These are phyloP conservation scores for Orius laevigatus DNA, from an alignment of 1,140 invertebrate genomes.

Conservation along the genomic window DNA sequence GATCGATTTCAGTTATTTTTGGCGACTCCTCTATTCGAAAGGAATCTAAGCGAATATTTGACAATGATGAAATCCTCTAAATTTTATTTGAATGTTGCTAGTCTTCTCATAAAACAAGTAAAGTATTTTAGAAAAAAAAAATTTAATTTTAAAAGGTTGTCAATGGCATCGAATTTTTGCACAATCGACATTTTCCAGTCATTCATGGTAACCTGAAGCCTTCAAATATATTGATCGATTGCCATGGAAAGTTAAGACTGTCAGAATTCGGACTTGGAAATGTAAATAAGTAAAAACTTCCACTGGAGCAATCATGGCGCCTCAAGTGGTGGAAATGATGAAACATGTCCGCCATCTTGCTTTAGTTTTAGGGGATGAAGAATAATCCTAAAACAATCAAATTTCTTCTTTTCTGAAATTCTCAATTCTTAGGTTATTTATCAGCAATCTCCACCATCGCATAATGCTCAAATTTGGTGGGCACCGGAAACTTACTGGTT, in stretches of 20 bases:
- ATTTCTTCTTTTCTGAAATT: no score
- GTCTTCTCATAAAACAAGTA: conserved; percentile 8
- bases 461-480: conserved; percentile 26
- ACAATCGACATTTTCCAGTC: conserved; percentile 23
- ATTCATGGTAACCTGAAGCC: conserved; percentile 30
- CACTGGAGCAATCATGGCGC: neutral
- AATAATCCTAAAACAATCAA: no score
- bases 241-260: conserved; percentile 24
- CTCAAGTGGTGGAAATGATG: neutral
- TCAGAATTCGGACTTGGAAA: conserved; percentile 28
- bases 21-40: conserved; percentile 10
- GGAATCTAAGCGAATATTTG: conserved; percentile 8
- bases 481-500: conserved; percentile 23
- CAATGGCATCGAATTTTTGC: conserved; percentile 25
- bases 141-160: conserved; percentile 22
- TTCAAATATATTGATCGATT: conserved; percentile 26
- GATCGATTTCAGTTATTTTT: conserved; percentile 2
- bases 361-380: no score
- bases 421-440: conserved; percentile 22
- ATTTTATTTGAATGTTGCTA: conserved; percentile 6
- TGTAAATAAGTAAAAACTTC: no score
- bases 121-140: neutral
- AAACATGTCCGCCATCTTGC: neutral
- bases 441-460: conserved; percentile 22
- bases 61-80: neutral